Percentiles rank a stretch among this genome's conserved stretches.
Evolutionary conservation across 2,797 vertebrate genomes (phyloP).

Genomic region (Rhinogobio ventralis): DNA sequence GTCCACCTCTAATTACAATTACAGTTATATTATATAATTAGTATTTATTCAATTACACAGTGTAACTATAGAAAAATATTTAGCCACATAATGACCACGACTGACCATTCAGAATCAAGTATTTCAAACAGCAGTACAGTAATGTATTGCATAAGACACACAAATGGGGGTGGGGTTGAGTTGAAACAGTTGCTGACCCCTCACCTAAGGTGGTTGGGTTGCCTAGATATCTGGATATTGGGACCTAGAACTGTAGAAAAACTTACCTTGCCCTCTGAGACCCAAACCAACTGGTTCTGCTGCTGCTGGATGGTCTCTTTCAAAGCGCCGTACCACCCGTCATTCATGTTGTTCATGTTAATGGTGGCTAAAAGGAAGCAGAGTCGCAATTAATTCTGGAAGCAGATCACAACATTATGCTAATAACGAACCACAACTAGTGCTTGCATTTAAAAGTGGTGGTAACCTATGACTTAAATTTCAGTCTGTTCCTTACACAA

Average conservation of each 20-base stretch:
- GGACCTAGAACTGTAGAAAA: background rate
- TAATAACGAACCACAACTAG: background rate
- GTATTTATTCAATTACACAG: background rate
- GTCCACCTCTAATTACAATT: background rate
- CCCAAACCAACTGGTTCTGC: slow-evolving; percentile 98
- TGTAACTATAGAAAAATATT: background rate
- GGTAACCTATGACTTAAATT: background rate
- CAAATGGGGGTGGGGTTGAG: background rate
- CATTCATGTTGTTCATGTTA: slow-evolving; percentile 99
- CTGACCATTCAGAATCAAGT: background rate
- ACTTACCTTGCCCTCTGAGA: slow-evolving; percentile 98
- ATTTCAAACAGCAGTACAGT: background rate
- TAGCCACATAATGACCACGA: background rate
- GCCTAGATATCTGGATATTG: background rate
- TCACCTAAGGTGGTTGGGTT: background rate
- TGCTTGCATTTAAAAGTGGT: background rate
- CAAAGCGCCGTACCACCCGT: slow-evolving; percentile 97
- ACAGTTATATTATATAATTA: background rate
- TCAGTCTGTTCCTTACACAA: background rate
- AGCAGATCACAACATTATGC: background rate
- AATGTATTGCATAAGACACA: background rate
- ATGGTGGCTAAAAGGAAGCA: slow-evolving; percentile 85
- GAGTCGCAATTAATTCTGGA: background rate
- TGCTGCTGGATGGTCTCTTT: slow-evolving; percentile 97
- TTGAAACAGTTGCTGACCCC: background rate